These are phyloP conservation scores for Tetramorium alpestre DNA, from an alignment of 1,140 invertebrate genomes.

Conservation along the genomic window DNA sequence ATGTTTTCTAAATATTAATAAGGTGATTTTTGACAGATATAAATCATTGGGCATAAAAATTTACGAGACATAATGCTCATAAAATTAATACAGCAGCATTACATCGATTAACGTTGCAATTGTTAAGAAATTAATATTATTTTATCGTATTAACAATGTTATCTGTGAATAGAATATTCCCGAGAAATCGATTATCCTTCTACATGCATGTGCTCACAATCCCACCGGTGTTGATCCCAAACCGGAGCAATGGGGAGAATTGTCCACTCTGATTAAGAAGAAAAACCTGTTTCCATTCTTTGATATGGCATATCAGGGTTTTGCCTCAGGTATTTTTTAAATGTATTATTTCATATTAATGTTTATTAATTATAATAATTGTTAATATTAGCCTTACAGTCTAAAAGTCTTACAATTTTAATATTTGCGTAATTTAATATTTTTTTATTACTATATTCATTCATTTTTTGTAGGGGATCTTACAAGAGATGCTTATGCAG, in stretches of 20 bases:
- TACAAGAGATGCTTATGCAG: constrained; percentile 95
- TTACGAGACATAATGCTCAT: constrained; percentile 20
- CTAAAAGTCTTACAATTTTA: not conserved
- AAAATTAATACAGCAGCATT: constrained; percentile 7
- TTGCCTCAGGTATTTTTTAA: constrained; percentile 89
- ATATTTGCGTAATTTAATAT: not conserved
- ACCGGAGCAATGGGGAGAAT: constrained; percentile 96
- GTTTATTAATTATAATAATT: constrained; percentile 34
- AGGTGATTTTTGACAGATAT: not conserved
- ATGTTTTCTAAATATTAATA: constrained; percentile 1
- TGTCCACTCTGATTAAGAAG: constrained; percentile 91
- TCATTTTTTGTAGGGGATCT: constrained; percentile 89
- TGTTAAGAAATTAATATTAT: constrained; percentile 17
- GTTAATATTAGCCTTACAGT: not conserved
- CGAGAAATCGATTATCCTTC: constrained; percentile 95
- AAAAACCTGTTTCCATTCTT: constrained; percentile 98
- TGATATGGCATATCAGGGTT: constrained; percentile 99
- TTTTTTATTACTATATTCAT: constrained; percentile 3
- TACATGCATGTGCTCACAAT: constrained; percentile 99
- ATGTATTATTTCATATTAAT: not conserved
- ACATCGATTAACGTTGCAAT: not conserved
- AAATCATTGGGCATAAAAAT: constrained; percentile 3
- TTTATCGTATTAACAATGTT: constrained; percentile 32
- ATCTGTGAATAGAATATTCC: constrained; percentile 93
- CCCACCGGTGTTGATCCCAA: constrained; percentile 99